Base-by-base conservation (phyloP, 2,113 vertebrate species). In the Myotis davidii region DNA sequence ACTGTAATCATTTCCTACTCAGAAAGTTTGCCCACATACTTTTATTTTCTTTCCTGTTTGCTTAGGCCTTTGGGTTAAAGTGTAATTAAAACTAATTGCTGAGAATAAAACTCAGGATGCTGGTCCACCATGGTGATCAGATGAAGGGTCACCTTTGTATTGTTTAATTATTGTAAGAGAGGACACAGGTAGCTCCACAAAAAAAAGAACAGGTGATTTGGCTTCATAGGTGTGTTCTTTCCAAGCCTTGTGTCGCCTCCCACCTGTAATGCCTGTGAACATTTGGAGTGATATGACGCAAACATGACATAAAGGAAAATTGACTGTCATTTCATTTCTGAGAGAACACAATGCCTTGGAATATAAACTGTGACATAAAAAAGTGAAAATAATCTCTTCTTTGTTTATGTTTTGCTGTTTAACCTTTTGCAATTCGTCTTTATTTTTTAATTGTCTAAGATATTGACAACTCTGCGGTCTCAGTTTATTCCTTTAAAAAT, bases 371-470 rank as follows among this genome's bases (percentile, higher is more conserved):
- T 93, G 37, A 92, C 91, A 37, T 4, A 32, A 83, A 89, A 50
- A 90, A 65, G 37, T 81, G 37, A 69, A 90, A 86, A 84, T 32
- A 59, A 32, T 88, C 76, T 86, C 83, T 93, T 91, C 89, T 97
- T 95, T 92, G 96, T 94, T 97, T 94, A 87, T 85, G 81, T 73
- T 92, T 97, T 67, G 73, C 87, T 94, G 70, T 97, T 96, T 88
- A 95, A 94, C 96, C 91, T 96, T 92, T 86, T 18, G 50, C 84
- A 42, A 76, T 94, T 96, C 86, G 79, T 97, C 88, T 97, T 98
- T 97, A 96, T 97, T 97, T 97, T 97, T 94, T 94, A 94, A 78
- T 95, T 91, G 82, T 91, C 88, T 93, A 96, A 97, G 97, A 88
- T 88, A 69, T 92, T 91, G 91, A 81, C 94, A 96, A 93, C 87